These are phyloP conservation scores for Babylonia areolata DNA, from an alignment of 1,140 invertebrate genomes.

Conservation along the genomic window DNA sequence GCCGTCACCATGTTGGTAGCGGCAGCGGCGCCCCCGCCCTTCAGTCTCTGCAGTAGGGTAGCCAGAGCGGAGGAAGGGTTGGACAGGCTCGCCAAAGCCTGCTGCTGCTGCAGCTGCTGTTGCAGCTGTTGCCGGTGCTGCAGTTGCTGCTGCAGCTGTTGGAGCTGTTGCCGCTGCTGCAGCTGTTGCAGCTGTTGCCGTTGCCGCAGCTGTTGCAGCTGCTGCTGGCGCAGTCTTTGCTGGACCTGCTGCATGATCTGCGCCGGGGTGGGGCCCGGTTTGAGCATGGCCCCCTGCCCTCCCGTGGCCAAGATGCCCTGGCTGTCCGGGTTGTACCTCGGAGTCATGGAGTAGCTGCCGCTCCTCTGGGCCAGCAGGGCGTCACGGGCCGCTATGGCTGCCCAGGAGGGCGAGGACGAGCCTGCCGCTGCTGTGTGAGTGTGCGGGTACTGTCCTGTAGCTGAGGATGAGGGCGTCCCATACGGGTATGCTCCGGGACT, in stretches of 20 bases:
- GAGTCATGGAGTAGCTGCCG: neutral
- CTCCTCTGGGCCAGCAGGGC: neutral
- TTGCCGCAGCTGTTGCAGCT: neutral
- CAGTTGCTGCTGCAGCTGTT: neutral
- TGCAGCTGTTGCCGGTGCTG: neutral
- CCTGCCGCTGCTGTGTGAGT: neutral
- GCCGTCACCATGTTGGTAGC: too few species aligned
- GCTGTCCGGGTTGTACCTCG: neutral
- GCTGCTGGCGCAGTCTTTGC: neutral
- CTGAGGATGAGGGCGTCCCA: neutral
- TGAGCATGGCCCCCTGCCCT: neutral
- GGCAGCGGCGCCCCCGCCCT: neutral
- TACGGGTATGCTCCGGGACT: neutral
- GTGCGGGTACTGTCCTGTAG: neutral
- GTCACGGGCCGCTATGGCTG: neutral
- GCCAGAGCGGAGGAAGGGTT: neutral
- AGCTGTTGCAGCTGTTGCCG: neutral
- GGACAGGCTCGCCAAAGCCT: neutral
- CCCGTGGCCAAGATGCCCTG: slow-evolving; percentile 6
- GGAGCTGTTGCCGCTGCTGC: neutral
- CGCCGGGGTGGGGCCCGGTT: neutral
- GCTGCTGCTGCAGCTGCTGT: neutral
- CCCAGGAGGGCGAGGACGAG: neutral
- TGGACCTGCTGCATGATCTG: neutral
- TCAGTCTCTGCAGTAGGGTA: neutral